Evolutionary conservation across 2,888 invertebrate species (phyloP).

Genomic region (Peribatodes rhomboidaria): DNA sequence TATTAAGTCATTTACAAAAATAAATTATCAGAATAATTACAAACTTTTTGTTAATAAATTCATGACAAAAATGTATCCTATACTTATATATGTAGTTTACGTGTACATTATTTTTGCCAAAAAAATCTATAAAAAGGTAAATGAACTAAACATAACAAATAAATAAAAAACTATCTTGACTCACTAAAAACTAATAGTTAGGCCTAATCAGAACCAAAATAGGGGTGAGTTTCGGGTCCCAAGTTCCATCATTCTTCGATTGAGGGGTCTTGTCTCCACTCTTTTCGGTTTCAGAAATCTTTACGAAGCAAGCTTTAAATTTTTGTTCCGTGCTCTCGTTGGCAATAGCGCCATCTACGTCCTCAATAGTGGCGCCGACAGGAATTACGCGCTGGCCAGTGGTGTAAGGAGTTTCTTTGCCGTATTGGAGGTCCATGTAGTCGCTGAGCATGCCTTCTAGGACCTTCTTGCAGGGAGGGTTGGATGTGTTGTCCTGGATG

Average conservation of each 20-base stretch:
- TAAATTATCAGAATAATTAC: no score
- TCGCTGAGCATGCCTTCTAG: slow-evolving; percentile 76
- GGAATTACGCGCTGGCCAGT: slow-evolving; percentile 76
- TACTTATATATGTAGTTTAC: no score
- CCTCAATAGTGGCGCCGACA: slow-evolving; percentile 60
- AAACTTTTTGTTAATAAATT: no score
- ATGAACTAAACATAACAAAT: background rate
- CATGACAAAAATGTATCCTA: no score
- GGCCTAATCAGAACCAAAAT: slow-evolving; percentile 72
- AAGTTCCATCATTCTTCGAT: slow-evolving; percentile 67
- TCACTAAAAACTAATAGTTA: slow-evolving; percentile 53
- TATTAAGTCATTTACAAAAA: no score
- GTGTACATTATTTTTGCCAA: no score
- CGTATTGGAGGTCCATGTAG: slow-evolving; percentile 77
- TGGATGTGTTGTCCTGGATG: slow-evolving; percentile 63
- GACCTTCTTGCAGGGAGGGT: slow-evolving; percentile 64
- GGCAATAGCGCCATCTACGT: slow-evolving; percentile 64
- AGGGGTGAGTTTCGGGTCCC: slow-evolving; percentile 73
- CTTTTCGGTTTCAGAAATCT: slow-evolving; percentile 68
- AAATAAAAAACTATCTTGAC: background rate
- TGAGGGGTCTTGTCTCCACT: slow-evolving; percentile 71
- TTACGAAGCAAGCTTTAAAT: slow-evolving; percentile 68
- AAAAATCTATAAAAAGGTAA: no score
- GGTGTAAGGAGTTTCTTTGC: slow-evolving; percentile 75
- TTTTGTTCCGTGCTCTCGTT: slow-evolving; percentile 62